phyloP scores from a whole-genome alignment of 2,888 invertebrate genomes.

The Cremastinae sp. region DNA sequence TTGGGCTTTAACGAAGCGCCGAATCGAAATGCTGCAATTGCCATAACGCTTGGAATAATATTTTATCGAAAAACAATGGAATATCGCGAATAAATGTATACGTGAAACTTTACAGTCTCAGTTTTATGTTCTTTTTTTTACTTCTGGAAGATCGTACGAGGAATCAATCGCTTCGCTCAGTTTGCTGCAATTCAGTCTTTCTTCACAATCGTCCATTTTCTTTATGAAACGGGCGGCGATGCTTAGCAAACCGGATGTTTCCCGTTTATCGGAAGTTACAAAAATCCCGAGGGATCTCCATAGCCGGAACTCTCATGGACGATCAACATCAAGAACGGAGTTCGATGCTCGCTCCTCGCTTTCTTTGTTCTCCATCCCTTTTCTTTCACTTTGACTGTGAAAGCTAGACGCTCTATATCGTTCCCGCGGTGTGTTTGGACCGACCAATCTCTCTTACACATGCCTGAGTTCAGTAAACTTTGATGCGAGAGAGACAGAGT shows the following conservation, averaged over 20 bases:
- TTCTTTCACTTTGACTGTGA: neutral
- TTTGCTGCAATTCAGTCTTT: slow-evolving; percentile 6
- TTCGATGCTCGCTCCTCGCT: neutral
- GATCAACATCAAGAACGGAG: slow-evolving; percentile 18
- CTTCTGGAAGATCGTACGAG: neutral
- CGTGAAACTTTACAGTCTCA: neutral
- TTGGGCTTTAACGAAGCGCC: too few relatives aligned
- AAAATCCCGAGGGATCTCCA: slow-evolving; percentile 27
- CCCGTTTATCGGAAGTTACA: slow-evolving; percentile 49
- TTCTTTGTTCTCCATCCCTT: neutral
- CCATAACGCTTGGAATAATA: too few relatives aligned
- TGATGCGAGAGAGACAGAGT: slow-evolving; percentile 5
- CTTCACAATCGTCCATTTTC: neutral
- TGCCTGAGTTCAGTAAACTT: slow-evolving; percentile 44
- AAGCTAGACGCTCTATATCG: neutral
- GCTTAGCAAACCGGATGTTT: slow-evolving; percentile 50
- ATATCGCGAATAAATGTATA: slow-evolving; percentile 1
- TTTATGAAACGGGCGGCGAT: slow-evolving; percentile 9
- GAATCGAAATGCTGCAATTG: too few relatives aligned
- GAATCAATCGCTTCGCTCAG: slow-evolving; percentile 4
- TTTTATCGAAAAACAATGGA: too few relatives aligned
- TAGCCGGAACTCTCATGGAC: slow-evolving; percentile 25
- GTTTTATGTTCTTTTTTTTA: neutral
- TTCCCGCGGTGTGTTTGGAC: slow-evolving; percentile 14
- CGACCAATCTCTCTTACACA: slow-evolving; percentile 34